These are phyloP conservation scores for Periplaneta americana DNA, from an alignment of 1,140 invertebrate species.

Conservation along the genomic window DNA sequence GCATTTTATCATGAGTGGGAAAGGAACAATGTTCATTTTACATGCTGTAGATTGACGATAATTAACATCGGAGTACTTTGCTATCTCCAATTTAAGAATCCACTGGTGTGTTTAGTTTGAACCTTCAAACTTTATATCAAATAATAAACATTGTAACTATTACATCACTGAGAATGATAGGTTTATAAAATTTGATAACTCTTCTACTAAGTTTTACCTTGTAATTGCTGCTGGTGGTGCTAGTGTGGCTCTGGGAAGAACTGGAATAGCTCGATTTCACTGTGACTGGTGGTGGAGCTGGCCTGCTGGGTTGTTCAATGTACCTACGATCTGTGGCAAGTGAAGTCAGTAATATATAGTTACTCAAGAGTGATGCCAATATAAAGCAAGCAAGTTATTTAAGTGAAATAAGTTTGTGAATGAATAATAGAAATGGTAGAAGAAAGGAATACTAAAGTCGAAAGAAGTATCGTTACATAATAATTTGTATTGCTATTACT, in stretches of 20 bases:
- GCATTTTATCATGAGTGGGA: too few relatives aligned
- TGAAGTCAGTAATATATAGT: not conserved
- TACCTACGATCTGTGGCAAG: conserved; percentile 63
- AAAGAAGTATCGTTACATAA: not conserved
- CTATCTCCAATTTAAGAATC: too few relatives aligned
- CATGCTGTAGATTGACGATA: too few relatives aligned
- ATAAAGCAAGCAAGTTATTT: not conserved
- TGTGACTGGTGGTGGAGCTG: conserved; percentile 63
- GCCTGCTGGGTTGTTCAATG: conserved; percentile 74
- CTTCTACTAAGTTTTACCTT: conserved; percentile 16
- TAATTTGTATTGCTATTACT: not conserved
- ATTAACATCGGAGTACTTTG: too few relatives aligned
- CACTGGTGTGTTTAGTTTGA: too few relatives aligned
- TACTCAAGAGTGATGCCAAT: not conserved
- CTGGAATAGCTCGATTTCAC: conserved; percentile 38
- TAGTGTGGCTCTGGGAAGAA: conserved; percentile 1
- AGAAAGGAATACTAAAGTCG: not conserved
- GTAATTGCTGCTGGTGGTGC: conserved; percentile 16
- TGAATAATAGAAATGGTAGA: not conserved
- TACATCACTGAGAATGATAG: too few relatives aligned
- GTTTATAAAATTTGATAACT: too few relatives aligned
- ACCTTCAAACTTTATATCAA: too few relatives aligned
- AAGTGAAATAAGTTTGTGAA: not conserved
- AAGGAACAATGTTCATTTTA: too few relatives aligned
- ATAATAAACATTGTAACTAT: too few relatives aligned